A percentile compares a stretch with the other conserved stretches of the same genome.
Conservation (phyloP, 2,888 invertebrate species). For the Chalcosyrphus nemorum region DNA sequence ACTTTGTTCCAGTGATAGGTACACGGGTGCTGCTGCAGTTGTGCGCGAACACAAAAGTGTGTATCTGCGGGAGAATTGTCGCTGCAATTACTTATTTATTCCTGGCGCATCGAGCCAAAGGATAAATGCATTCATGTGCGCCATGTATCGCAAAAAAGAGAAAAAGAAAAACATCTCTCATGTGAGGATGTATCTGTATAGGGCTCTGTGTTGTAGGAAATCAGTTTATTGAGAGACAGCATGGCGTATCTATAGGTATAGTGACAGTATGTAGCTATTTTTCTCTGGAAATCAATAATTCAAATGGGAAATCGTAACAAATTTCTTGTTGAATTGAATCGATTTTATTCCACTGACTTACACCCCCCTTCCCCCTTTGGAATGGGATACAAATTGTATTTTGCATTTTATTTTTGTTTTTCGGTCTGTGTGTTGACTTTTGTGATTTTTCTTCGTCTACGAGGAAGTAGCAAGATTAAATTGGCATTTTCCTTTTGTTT, state of each 20-base stretch:
- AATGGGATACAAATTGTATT: conserved; percentile 33
- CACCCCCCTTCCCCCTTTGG: background rate
- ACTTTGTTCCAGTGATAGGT: background rate
- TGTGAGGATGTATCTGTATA: too few species aligned
- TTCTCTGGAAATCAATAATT: conserved; percentile 41
- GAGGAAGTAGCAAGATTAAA: conserved; percentile 39
- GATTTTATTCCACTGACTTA: too few species aligned
- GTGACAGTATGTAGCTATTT: background rate
- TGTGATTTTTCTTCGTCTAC: conserved; percentile 9
- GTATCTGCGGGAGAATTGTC: conserved; percentile 4
- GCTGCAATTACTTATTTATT: too few species aligned
- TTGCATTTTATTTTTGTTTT: conserved; percentile 21
- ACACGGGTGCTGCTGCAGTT: background rate
- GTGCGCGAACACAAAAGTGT: background rate
- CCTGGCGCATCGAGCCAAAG: too few species aligned
- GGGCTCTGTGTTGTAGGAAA: too few species aligned
- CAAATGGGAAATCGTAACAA: conserved; percentile 59
- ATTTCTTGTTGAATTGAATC: conserved; percentile 66
- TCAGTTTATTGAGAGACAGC: conserved; percentile 4
- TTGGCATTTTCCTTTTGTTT: conserved; percentile 48
- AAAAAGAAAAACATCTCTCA: too few species aligned
- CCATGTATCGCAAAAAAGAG: too few species aligned
- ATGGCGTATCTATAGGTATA: too few species aligned
- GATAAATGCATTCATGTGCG: background rate
- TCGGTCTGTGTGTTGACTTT: background rate